These are phyloP conservation scores for Aselliscus stoliczkanus DNA, from an alignment of 2,797 vertebrate species.

Conservation along the genomic window DNA sequence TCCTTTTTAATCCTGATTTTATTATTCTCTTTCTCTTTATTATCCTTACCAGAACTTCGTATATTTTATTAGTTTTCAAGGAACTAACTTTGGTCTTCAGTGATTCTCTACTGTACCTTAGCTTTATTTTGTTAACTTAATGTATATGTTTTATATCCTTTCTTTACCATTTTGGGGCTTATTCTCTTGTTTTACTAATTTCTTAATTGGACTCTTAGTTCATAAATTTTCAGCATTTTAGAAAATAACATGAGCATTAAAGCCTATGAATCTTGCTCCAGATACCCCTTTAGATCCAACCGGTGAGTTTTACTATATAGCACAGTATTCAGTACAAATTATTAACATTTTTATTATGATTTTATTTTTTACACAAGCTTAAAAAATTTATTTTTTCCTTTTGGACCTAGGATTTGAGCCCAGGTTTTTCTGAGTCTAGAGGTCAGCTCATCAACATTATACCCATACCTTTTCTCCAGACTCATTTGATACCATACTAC, in stretches of 20 bases:
- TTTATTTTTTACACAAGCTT: neutral
- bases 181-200: neutral
- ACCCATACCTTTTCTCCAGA: neutral
- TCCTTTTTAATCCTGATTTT: neutral
- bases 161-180: neutral
- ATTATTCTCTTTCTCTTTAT: neutral
- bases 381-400: neutral
- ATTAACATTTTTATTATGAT: neutral
- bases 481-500: neutral
- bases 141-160: neutral
- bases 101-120: neutral
- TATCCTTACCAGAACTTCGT: neutral
- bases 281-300: neutral
- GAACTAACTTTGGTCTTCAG: neutral
- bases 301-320: neutral
- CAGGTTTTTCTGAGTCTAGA: neutral
- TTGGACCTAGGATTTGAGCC: neutral
- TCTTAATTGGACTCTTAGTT: neutral
- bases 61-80: neutral
- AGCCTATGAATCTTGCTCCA: neutral
- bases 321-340: neutral
- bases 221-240: neutral
- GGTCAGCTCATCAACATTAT: neutral
- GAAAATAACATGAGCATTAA: neutral
- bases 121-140: neutral